A percentile compares a stretch with the other conserved stretches of the same genome.
These are phyloP conservation scores for Hirtodrosophila alboralis DNA, from an alignment of 2,888 invertebrate species.

Conservation along the genomic window DNA sequence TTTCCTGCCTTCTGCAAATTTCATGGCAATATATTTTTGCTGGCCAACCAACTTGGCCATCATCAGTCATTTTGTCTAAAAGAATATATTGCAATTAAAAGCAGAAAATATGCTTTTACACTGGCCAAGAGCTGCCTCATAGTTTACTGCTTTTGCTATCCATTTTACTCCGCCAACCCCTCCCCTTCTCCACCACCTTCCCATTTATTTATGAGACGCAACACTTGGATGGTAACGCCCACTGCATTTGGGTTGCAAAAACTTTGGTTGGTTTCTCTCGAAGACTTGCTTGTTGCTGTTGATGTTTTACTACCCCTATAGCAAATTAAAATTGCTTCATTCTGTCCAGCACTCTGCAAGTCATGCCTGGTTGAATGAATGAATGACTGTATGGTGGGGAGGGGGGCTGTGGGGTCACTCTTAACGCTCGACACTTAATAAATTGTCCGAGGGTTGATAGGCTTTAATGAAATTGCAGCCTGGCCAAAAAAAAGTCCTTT, in stretches of 20 bases:
- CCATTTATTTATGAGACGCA: constrained; percentile 71
- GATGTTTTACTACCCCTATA: constrained; percentile 74
- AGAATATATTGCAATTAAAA: constrained; percentile 79
- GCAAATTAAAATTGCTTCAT: constrained; percentile 76
- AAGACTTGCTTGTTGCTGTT: constrained; percentile 63
- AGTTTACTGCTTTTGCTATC: constrained; percentile 23
- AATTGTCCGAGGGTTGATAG: constrained; percentile 58
- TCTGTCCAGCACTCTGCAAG: constrained; percentile 52
- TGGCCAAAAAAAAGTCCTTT: constrained; percentile 20
- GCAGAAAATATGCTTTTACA: constrained; percentile 75
- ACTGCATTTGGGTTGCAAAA: constrained; percentile 65
- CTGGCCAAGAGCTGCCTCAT: constrained; percentile 56
- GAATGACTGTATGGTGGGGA: neutral
- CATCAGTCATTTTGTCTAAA: constrained; percentile 80
- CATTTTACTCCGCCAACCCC: neutral
- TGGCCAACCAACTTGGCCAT: constrained; percentile 61
- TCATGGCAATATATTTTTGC: constrained; percentile 77
- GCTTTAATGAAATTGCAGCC: constrained; percentile 67
- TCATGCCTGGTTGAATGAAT: constrained; percentile 56
- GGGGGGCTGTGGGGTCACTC: constrained; percentile 40
- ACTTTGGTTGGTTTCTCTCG: constrained; percentile 43
- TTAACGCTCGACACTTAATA: constrained; percentile 73
- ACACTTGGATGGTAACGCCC: constrained; percentile 62
- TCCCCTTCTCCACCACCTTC: too few species aligned
- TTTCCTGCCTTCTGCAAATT: constrained; percentile 72